Evolutionary conservation across 2,888 invertebrate species (phyloP), one percentile per base, ranked within the genome.

Genomic region (Meandrusa payeni): DNA sequence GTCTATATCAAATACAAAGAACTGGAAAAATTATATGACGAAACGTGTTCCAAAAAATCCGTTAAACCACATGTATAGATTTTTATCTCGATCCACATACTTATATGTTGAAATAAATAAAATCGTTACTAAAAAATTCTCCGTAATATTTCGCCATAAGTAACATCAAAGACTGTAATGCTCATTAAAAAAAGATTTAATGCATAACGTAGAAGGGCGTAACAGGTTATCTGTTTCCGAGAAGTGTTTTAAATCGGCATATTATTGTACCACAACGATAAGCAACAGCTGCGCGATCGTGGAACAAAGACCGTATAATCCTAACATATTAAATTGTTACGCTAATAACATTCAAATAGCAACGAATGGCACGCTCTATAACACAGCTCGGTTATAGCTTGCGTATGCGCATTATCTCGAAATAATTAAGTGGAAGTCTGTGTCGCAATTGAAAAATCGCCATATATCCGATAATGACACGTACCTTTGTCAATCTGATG

Each of bases 241-340:
- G 74, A 72, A 79, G 57, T 75, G 70, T 77, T 78, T 76, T 70
- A 74, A 80, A 78, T 76, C 67, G 59, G 64, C 69, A 74, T 76
- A 44, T 79, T 81, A 79, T 76, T 79, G 73, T 74, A 72, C 57
- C 57, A 55, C 50, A 33, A 59, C 76, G 85, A 87, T 86, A 87
- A 83, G 60, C 65, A 63, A 57, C 85, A 85, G 83, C 83, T 86
- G 85, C 76, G 60, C 69, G 67, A 62, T 50, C 54, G 67, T 67
- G 61, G 70, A 78, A 85, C 85, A 86, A 85, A 85, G 83, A 72
- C 61, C 19, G 55, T 73, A 71, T 74, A 74, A 77, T 64, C 63
- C 74, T 64, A 61, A 69, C 72, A 57, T 57, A 65, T 77, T 61
- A 64, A 69, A 74, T 66, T 43, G 70, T 64, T 64, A 66, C 65